Conservation (phyloP, 2,888 invertebrate species). For the Bhutanitis thaidina region DNA sequence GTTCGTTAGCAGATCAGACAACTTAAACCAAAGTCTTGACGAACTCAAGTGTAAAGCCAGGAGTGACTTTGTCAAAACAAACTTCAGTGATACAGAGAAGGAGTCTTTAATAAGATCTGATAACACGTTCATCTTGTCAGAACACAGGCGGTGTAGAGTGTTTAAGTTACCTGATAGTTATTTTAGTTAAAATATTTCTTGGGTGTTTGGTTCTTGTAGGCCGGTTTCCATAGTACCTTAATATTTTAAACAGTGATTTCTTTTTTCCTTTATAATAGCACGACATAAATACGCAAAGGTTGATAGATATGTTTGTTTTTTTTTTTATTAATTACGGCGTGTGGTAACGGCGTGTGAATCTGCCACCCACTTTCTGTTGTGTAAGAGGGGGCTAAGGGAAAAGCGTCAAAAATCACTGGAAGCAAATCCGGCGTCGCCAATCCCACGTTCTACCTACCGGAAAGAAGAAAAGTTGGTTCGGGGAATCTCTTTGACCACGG, state of each 20-base stretch:
- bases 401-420: too few relatives aligned
- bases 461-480: too few relatives aligned
- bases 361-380: too few relatives aligned
- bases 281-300: too few relatives aligned
- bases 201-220: neutral
- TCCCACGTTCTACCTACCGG: too few relatives aligned
- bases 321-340: too few relatives aligned
- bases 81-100: conserved; percentile 51
- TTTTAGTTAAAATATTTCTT: conserved; percentile 20
- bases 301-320: too few relatives aligned
- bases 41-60: conserved; percentile 46
- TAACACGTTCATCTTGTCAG: conserved; percentile 63
- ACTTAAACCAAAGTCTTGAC: conserved; percentile 46
- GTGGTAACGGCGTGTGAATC: too few relatives aligned
- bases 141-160: conserved; percentile 49
- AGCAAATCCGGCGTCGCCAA: too few relatives aligned
- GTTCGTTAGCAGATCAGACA: conserved; percentile 37
- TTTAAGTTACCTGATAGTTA: conserved; percentile 40
- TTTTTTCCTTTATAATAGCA: too few relatives aligned
- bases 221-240: neutral
- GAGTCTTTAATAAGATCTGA: conserved; percentile 61
- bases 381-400: too few relatives aligned
- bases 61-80: conserved; percentile 53
- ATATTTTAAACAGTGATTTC: neutral
- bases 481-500: too few relatives aligned